A percentile compares a stretch with the other conserved stretches of the same genome.
Evolutionary conservation across 1,140 invertebrate species (phyloP).

Genomic region (Eufriesea mexicana): DNA sequence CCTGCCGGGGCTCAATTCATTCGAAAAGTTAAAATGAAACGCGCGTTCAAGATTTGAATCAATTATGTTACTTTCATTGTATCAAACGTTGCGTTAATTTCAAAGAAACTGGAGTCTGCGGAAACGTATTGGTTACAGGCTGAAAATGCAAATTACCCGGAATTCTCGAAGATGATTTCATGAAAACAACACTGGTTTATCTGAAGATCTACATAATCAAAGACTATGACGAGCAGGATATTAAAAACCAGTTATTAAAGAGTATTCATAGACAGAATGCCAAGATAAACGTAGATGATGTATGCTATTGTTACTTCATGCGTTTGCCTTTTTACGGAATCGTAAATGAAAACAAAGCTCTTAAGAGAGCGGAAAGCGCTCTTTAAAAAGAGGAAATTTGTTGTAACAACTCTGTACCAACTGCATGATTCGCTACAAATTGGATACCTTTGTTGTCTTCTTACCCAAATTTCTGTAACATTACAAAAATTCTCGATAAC

Average conservation of each 20-base stretch:
- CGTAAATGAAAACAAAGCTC: conserved; percentile 12
- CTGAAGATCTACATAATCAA: conserved; percentile 55
- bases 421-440: not conserved
- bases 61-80: not conserved
- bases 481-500: not conserved
- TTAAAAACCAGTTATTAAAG: conserved; percentile 67
- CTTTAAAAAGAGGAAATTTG: conserved; percentile 18
- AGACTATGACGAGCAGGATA: conserved; percentile 56
- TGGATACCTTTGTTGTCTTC: not conserved
- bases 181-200: conserved; percentile 31
- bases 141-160: conserved; percentile 35
- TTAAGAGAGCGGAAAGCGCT: not conserved
- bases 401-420: not conserved
- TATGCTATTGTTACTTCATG: conserved; percentile 46
- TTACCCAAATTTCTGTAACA: not conserved
- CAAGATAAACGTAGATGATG: conserved; percentile 46
- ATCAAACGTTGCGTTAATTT: not conserved
- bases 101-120: not conserved
- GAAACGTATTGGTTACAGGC: conserved; percentile 14
- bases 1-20: too few relatives aligned
- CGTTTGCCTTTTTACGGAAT: conserved; percentile 40
- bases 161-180: conserved; percentile 38
- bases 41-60: not conserved
- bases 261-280: conserved; percentile 32
- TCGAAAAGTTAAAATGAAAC: not conserved